Base-by-base conservation (phyloP, 2,888 invertebrate genomes). In the Lypha dubia region DNA sequence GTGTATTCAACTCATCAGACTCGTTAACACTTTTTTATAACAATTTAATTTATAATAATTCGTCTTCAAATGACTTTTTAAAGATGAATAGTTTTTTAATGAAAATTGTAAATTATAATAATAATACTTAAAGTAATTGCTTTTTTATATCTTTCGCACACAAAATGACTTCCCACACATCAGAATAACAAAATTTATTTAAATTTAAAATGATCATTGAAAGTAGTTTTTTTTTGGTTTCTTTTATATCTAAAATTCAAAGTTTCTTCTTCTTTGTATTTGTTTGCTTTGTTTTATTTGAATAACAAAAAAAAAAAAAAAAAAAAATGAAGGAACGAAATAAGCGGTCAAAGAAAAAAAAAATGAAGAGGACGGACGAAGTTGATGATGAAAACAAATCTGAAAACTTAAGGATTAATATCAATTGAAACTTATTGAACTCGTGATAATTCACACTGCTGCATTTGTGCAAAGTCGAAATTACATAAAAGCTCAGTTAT, bases 401-500 rank as follows among this genome's bases (percentile, higher is more conserved):
- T 79, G 56, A 60, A 70, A 44, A 60, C 65, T 79, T 65, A 65
- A 79, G 79, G 77, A 84, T 84, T 81, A 81, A 84, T 84, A 81
- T 84, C 81, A 68, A 81, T 84, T 84, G 73, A 81, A 84, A 68
- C 62, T 77, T 76, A 81, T 84, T 84, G 86, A 79, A 84, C 75
- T 83, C 81, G 82, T 81, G 73, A 81, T 86, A 83, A 86, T 80
- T 86, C 83, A 86, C 74, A 79, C 68, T 58, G 68, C 35, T 74
- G 32, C 73, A 11, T 24, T 56, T 44, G n/a, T n/a, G 20, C 38
- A 75, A 38, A 71, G 53, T 22, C 63, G 35, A 46, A 71, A 44
- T 79, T 71, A 53, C 24, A 65, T 38, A 65, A 73, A 53, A 81
- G 3, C 11, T 9, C 75, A 75, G 62, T 28, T 4, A 7, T n/a